Evolutionary conservation across 2,113 vertebrate genomes (phyloP).

Genomic region (Sinocyclocheilus rhinocerous): DNA sequence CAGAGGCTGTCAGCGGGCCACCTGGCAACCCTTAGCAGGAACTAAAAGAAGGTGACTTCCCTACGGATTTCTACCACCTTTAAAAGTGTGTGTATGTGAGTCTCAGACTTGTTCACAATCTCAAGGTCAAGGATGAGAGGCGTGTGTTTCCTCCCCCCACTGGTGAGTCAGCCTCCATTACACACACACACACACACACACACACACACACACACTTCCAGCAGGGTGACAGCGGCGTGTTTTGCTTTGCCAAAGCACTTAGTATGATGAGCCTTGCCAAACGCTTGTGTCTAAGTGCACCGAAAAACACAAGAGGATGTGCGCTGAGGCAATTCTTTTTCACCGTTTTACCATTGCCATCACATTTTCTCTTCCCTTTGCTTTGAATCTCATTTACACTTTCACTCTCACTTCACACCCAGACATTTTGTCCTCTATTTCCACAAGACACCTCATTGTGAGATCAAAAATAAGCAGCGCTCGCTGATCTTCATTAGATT

Average conservation of each 20-base stretch:
- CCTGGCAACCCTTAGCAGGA: conserved; percentile 46
- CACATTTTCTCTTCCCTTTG: conserved; percentile 14
- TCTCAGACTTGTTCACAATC: conserved; percentile 22
- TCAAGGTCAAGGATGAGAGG: conserved; percentile 57
- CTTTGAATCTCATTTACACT: conserved; percentile 20
- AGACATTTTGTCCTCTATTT: conserved; percentile 18
- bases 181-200: conserved; percentile 29
- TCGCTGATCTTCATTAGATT: conserved; percentile 36
- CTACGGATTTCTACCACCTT: conserved; percentile 29
- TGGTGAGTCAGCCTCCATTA: conserved; percentile 50
- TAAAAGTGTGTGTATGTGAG: conserved; percentile 39
- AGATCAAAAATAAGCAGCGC: conserved; percentile 12
- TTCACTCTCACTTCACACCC: neutral
- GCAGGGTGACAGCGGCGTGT: conserved; percentile 43
- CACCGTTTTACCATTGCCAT: neutral
- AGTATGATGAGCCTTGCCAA: conserved; percentile 45
- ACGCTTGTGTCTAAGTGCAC: conserved; percentile 12
- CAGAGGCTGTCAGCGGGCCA: conserved; percentile 42
- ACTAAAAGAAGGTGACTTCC: conserved; percentile 41
- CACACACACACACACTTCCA: conserved; percentile 37
- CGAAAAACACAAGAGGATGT: conserved; percentile 27
- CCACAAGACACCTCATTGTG: neutral
- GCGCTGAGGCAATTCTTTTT: neutral
- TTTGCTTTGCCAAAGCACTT: conserved; percentile 34
- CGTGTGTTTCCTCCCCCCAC: conserved; percentile 30